Conservation (phyloP, 2,888 invertebrate species). For the Eucriotettix oculatus region DNA sequence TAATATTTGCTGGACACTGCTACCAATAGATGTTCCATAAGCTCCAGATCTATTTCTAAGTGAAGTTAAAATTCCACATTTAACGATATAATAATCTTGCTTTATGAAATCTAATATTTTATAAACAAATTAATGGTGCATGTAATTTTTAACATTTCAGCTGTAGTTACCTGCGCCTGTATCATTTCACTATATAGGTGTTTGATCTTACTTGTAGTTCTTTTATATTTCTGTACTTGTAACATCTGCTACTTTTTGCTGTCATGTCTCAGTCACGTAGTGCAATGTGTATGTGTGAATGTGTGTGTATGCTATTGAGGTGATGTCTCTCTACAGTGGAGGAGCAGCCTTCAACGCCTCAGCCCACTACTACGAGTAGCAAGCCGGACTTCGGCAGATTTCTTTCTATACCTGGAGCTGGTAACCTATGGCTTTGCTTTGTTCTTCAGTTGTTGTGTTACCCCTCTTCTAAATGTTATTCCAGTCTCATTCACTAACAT, state of each 20-base stretch:
- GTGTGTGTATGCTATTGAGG: background rate
- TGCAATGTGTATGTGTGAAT: background rate
- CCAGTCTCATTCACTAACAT: too few relatives aligned
- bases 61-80: too few relatives aligned
- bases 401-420: constrained; percentile 47
- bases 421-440: constrained; percentile 16
- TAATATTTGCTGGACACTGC: too few relatives aligned
- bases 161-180: background rate
- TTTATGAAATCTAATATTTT: too few relatives aligned
- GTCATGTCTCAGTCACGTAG: background rate
- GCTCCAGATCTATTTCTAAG: too few relatives aligned
- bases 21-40: too few relatives aligned
- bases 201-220: background rate
- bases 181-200: background rate
- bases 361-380: constrained; percentile 18
- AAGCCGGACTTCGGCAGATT: constrained; percentile 39
- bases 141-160: too few relatives aligned
- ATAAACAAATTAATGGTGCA: too few relatives aligned
- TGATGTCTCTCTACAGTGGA: constrained; percentile 30
- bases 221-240: background rate
- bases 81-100: too few relatives aligned
- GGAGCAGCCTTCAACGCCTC: constrained; percentile 28
- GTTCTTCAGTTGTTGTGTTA: constrained; percentile 1
- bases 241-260: background rate
- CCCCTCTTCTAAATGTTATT: too few relatives aligned